Evolutionary conservation across 2,888 invertebrate species (phyloP), one percentile per base, ranked within the genome.

Genomic region (Pseudococcus jackbeardsleyi): DNA sequence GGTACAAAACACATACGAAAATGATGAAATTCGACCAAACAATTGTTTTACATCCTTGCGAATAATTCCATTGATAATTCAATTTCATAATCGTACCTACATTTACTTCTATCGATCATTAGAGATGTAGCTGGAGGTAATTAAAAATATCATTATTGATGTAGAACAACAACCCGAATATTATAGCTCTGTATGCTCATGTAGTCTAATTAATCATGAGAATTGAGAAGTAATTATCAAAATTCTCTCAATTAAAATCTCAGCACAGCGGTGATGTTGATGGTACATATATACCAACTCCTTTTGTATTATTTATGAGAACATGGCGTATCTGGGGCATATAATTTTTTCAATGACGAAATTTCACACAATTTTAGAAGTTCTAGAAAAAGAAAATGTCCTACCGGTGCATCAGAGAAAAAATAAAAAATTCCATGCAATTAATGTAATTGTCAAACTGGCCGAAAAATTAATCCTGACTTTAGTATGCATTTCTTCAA

Each of bases 121-220:
- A 59, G 19, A 17, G 1, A 22, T 9, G 22, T 64, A 64, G 22
- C 64, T 64, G 9, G 64, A 64, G 64, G 64, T 64, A 64, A 64
- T 64, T 64, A 64, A 64, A 64, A 19, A 19, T 64, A 22, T 64
- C 19, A 22, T 64, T 19, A 22, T 64, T 64, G 64, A 19, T 64
- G 64, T 11, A 11, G 22, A 64, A 64, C 64, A 64, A 12, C 22
- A 22, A 64, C 8, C 22, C 22, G 22, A 64, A 8, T 22, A 64
- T 64, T 64, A 11, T 8, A 22, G 64, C 9, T 64, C 26, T 33
- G 26, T 33, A 22, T 64, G 22, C 12, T 42, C 7, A 42, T n/a
- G 59, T 59, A 19, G 59, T n/a, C 64, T 64, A 64, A 64, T 64
- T 64, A 64, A 64, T 22, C 19, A 64, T 22, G 64, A 64, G 22